Evolutionary conservation across 1,140 invertebrate genomes (phyloP).

Genomic region (Latrodectus geometricus): DNA sequence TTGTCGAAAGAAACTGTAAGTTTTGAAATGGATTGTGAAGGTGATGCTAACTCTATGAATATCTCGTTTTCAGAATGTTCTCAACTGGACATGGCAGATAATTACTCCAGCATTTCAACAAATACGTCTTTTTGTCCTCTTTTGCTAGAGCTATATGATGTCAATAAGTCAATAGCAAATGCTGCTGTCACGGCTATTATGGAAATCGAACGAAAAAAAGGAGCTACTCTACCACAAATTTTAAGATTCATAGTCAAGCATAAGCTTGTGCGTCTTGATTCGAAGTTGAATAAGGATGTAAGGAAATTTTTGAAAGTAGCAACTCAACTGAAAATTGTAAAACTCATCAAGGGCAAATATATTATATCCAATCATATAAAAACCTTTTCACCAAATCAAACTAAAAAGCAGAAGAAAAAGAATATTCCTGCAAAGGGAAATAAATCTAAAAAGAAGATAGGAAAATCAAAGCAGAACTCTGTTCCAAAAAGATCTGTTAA

Average conservation of each 20-base stretch:
- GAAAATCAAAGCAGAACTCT: too few relatives aligned
- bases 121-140: not conserved
- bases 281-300: slow-evolving; percentile 18
- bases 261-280: not conserved
- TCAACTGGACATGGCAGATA: not conserved
- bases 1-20: too few relatives aligned
- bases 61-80: not conserved
- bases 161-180: slow-evolving; percentile 7
- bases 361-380: too few relatives aligned
- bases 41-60: not conserved
- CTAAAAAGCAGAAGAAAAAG: too few relatives aligned
- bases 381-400: too few relatives aligned
- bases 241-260: not conserved
- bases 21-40: not conserved
- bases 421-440: too few relatives aligned
- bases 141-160: not conserved
- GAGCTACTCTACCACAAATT: slow-evolving; percentile 3
- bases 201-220: not conserved
- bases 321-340: too few relatives aligned
- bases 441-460: too few relatives aligned
- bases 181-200: not conserved
- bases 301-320: slow-evolving; percentile 7
- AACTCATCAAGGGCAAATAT: too few relatives aligned
- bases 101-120: too few relatives aligned
- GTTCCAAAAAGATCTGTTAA: too few relatives aligned